Conservation (phyloP, 1,140 invertebrate genomes). For the Drosophila varians region DNA sequence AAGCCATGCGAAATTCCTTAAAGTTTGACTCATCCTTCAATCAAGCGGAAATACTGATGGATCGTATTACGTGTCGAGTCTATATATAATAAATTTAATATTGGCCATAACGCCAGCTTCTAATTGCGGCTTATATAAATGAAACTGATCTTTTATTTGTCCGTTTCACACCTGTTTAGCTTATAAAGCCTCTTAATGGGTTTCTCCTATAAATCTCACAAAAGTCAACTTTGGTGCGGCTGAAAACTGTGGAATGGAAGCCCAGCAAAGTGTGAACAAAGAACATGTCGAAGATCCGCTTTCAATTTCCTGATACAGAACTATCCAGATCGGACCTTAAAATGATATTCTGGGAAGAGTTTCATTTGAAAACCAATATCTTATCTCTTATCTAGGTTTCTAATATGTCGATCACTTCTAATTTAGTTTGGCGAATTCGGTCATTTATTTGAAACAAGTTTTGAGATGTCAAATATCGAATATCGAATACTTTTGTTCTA, state of each 20-base stretch:
- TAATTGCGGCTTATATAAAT: constrained; percentile 36
- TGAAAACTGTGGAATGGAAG: constrained; percentile 8
- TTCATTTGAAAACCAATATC: not conserved
- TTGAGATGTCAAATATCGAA: not conserved
- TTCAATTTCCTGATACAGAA: constrained; percentile 27
- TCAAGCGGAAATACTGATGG: constrained; percentile 34
- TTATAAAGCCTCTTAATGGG: constrained; percentile 49
- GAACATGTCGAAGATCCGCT: constrained; percentile 21
- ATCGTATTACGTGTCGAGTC: constrained; percentile 23
- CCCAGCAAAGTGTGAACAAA: constrained; percentile 23
- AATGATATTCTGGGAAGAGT: not conserved
- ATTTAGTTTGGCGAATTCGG: not conserved
- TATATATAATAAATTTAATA: constrained; percentile 14
- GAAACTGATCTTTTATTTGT: constrained; percentile 40
- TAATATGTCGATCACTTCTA: too few relatives aligned
- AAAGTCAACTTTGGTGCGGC: constrained; percentile 24
- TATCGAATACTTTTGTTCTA: constrained; percentile 12
- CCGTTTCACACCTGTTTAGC: constrained; percentile 43
- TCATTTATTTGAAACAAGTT: constrained; percentile 3
- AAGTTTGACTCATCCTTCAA: constrained; percentile 22
- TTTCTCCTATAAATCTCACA: constrained; percentile 39
- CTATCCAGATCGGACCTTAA: constrained; percentile 1
- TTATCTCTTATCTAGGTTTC: not conserved
- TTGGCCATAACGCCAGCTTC: too few relatives aligned
- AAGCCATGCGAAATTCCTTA: constrained; percentile 34